A percentile compares a stretch with the other conserved stretches of the same genome.
Conservation (phyloP, 2,113 vertebrate species). For the Columbina picui region DNA sequence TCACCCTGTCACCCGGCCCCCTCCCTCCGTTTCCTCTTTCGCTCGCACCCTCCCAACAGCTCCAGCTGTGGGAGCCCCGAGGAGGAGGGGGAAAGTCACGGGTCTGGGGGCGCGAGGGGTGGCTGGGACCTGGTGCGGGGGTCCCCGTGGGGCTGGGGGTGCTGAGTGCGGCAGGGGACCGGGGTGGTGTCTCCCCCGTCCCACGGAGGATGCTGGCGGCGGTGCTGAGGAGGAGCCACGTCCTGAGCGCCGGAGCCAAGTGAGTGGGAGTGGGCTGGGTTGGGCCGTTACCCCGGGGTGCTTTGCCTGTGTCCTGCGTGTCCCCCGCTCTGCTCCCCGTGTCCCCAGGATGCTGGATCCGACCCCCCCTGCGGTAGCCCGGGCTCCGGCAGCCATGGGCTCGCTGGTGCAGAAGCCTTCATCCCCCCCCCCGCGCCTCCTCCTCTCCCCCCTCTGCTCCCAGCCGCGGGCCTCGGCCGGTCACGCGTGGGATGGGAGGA, state of each 20-base stretch:
- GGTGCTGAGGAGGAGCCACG: neutral
- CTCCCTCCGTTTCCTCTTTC: constrained; percentile 30
- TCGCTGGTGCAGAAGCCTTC: neutral
- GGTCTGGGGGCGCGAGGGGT: neutral
- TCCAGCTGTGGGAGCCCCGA: neutral
- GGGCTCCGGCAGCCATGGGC: neutral
- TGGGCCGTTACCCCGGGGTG: fast-evolving
- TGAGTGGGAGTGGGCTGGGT: constrained; percentile 45
- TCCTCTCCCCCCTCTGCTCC: neutral
- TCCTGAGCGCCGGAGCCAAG: constrained; percentile 64
- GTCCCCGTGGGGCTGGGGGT: neutral
- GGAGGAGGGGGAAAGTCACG: neutral
- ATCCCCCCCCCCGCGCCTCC: neutral
- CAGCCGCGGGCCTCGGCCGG: neutral
- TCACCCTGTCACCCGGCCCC: constrained; percentile 13
- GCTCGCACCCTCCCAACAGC: neutral
- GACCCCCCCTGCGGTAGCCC: neutral
- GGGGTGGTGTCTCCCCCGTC: neutral
- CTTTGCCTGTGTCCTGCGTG: neutral
- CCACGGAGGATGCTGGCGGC: constrained; percentile 27
- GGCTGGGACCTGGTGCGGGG: neutral
- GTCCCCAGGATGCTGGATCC: neutral
- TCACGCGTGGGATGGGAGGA: neutral
- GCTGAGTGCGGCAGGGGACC: fast-evolving
- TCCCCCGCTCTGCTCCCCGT: no score